Percentiles rank a stretch among this genome's conserved stretches.
These are phyloP conservation scores for Pristionchus japonicus DNA, from an alignment of 2,888 invertebrate species.

Conservation along the genomic window DNA sequence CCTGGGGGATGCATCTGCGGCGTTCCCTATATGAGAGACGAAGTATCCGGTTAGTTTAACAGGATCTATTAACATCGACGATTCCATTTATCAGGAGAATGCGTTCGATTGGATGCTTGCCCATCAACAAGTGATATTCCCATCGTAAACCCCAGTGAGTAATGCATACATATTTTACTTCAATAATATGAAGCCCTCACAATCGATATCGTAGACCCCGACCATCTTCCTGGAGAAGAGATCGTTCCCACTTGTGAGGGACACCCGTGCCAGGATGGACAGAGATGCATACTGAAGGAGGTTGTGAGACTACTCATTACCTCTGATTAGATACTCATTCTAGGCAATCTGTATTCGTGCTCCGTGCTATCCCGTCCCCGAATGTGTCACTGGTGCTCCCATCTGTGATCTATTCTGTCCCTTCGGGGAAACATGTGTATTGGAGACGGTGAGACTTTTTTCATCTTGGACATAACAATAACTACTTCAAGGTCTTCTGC, in stretches of 20 bases:
- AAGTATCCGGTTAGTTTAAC: not conserved
- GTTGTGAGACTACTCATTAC: not conserved
- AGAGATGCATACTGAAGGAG: not conserved
- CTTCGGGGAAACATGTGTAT: not conserved
- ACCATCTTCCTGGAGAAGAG: not conserved
- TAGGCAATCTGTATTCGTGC: constrained; percentile 30
- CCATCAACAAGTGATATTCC: not conserved
- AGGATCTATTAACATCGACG: too few species aligned
- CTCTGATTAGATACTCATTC: not conserved
- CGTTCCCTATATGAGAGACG: not conserved
- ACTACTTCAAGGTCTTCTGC: not conserved
- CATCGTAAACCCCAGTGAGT: not conserved
- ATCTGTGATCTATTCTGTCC: not conserved
- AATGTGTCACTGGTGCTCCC: not conserved
- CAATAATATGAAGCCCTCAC: not conserved
- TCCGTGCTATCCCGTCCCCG: constrained; percentile 28
- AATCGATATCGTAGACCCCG: not conserved
- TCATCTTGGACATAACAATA: not conserved
- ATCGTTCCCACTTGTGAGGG: constrained; percentile 26
- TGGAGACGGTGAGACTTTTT: not conserved
- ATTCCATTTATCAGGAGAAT: not conserved
- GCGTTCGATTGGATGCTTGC: not conserved
- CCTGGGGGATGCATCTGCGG: constrained; percentile 5
- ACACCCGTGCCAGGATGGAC: not conserved
- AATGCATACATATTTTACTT: too few species aligned